Evolutionary conservation across 2,797 vertebrate species (phyloP).

Genomic region (Selene dorsalis): DNA sequence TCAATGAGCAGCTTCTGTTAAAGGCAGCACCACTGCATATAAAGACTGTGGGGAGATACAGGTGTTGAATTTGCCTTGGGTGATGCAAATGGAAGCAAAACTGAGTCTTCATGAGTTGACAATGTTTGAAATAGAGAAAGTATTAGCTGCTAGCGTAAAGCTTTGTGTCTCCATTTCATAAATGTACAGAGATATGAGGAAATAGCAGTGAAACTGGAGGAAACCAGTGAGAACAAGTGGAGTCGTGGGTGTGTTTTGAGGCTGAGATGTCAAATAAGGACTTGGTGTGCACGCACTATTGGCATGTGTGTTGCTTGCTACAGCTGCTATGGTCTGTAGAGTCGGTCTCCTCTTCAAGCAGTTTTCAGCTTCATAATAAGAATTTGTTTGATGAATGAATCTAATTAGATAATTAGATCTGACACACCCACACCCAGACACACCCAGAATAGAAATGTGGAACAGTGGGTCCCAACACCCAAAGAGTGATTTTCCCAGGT

Average conservation of each 20-base stretch:
- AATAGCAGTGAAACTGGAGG: background rate
- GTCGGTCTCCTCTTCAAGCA: background rate
- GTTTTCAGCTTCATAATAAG: background rate
- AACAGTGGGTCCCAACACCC: too few relatives aligned
- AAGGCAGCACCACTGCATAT: background rate
- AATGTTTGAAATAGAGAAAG: background rate
- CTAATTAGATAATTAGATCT: too few relatives aligned
- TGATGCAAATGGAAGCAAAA: too few relatives aligned
- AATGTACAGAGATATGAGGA: background rate
- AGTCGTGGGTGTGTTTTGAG: background rate
- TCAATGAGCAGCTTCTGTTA: background rate
- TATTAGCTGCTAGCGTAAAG: background rate
- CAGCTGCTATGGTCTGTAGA: too few relatives aligned
- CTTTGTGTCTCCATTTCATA: background rate
- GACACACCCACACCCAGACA: too few relatives aligned
- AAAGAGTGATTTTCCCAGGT: background rate
- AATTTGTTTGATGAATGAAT: background rate
- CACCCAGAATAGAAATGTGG: background rate
- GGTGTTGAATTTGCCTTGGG: background rate
- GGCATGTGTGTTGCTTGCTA: background rate
- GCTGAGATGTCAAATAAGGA: background rate
- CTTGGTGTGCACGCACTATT: background rate
- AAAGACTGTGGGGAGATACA: background rate
- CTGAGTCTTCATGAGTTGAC: background rate
- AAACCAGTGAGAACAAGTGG: background rate